A percentile compares a stretch with the other conserved stretches of the same genome.
phyloP scores from a whole-genome alignment of 2,797 vertebrate species.

The Trichosurus vulpecula region DNA sequence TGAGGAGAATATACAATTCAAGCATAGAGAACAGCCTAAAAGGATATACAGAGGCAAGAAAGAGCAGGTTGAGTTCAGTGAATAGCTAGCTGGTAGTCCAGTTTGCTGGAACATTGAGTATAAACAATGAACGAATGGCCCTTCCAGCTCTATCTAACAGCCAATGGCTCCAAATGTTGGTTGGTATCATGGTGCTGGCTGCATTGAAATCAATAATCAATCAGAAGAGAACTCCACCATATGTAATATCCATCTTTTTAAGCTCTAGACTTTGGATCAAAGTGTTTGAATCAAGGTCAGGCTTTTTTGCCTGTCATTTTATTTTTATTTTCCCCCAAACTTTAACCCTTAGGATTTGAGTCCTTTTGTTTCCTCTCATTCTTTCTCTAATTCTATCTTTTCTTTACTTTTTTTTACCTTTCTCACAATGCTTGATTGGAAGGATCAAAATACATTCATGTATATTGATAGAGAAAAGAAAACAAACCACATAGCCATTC shows the following conservation, averaged over 20 bases:
- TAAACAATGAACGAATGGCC: background rate
- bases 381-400: background rate
- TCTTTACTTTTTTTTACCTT: background rate
- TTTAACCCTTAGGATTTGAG: constrained; percentile 26
- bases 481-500: background rate
- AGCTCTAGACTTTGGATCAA: background rate
- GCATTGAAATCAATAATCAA: background rate
- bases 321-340: background rate
- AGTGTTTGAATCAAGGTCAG: background rate
- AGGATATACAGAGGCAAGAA: background rate
- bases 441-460: background rate
- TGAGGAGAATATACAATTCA: background rate
- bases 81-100: background rate
- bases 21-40: background rate
- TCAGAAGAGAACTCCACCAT: background rate
- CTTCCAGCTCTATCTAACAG: background rate
- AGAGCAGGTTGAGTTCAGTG: background rate
- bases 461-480: constrained; percentile 18
- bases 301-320: background rate
- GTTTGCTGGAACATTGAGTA: background rate
- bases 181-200: background rate
- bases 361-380: background rate
- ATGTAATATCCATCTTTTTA: background rate
- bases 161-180: background rate
- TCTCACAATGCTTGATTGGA: background rate